Percentiles rank a stretch among this genome's conserved stretches.
phyloP scores from a whole-genome alignment of 2,888 invertebrate genomes.

The Beris morrisii region DNA sequence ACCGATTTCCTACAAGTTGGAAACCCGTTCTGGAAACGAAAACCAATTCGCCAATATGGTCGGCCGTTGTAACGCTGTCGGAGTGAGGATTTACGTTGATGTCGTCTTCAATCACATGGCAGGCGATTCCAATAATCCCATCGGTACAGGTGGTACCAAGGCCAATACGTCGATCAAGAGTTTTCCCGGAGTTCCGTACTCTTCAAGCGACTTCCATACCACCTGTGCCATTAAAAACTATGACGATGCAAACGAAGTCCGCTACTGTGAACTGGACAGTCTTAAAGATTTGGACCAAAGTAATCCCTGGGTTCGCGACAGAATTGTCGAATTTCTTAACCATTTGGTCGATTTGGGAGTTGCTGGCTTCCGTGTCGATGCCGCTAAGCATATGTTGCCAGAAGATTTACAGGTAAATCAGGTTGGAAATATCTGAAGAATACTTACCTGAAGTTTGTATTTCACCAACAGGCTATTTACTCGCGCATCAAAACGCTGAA shows the following conservation, averaged over 20 bases:
- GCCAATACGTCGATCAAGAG: conserved; percentile 59
- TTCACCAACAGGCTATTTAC: conserved; percentile 58
- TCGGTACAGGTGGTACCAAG: conserved; percentile 66
- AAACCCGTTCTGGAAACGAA: conserved; percentile 77
- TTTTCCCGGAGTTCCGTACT: conserved; percentile 69
- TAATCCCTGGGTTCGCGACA: conserved; percentile 64
- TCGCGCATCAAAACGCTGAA: conserved; percentile 64
- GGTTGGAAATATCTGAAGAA: not conserved
- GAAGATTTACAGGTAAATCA: conserved; percentile 61
- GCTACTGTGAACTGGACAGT: conserved; percentile 71
- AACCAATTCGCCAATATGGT: conserved; percentile 75
- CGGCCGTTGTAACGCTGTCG: conserved; percentile 74
- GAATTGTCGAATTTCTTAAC: conserved; percentile 53
- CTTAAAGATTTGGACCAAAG: conserved; percentile 77
- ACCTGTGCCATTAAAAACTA: conserved; percentile 69
- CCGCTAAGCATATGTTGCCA: conserved; percentile 65
- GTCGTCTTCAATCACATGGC: conserved; percentile 89
- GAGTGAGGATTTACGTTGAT: conserved; percentile 83
- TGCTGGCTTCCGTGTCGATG: conserved; percentile 53
- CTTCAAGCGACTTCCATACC: conserved; percentile 68
- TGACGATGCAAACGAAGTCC: conserved; percentile 64
- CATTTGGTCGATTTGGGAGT: too few relatives aligned
- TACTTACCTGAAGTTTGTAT: too few relatives aligned
- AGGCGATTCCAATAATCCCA: conserved; percentile 45
- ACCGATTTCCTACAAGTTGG: conserved; percentile 66